Evolutionary conservation across 2,113 vertebrate genomes (phyloP).

Genomic region (Eulemur macaco): DNA sequence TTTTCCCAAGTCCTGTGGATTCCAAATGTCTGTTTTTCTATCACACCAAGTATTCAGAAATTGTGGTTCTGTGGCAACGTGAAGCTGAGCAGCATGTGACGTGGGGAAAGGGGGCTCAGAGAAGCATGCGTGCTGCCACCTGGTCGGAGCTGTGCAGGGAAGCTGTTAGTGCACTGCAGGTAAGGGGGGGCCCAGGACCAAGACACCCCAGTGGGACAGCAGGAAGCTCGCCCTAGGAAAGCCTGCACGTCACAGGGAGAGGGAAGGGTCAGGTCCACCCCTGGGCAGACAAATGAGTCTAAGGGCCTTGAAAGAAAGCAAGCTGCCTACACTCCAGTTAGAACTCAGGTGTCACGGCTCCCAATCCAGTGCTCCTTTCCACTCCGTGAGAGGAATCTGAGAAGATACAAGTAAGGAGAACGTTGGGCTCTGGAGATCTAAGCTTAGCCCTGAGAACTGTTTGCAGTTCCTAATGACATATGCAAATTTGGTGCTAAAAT

Average conservation of each 20-base stretch:
- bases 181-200: not conserved
- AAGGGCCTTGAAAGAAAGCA: not conserved
- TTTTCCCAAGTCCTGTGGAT: not conserved
- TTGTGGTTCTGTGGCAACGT: not conserved
- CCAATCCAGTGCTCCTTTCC: not conserved
- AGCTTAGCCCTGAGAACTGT: not conserved
- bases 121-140: not conserved
- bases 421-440: no score
- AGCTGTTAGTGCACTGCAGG: not conserved
- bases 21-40: not conserved
- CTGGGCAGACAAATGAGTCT: not conserved
- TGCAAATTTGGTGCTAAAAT: not conserved
- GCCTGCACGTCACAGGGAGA: no score
- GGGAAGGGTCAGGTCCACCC: no score
- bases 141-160: not conserved
- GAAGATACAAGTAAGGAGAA: no score
- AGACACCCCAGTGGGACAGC: not conserved
- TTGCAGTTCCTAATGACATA: not conserved
- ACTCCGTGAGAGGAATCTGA: not conserved
- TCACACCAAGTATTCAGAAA: no score
- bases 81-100: not conserved
- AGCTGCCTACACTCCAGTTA: not conserved
- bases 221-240: not conserved
- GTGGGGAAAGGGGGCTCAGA: no score
- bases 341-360: not conserved